Evolutionary conservation across 2,797 vertebrate species (phyloP).

Genomic region (Epinephelus malabaricus): DNA sequence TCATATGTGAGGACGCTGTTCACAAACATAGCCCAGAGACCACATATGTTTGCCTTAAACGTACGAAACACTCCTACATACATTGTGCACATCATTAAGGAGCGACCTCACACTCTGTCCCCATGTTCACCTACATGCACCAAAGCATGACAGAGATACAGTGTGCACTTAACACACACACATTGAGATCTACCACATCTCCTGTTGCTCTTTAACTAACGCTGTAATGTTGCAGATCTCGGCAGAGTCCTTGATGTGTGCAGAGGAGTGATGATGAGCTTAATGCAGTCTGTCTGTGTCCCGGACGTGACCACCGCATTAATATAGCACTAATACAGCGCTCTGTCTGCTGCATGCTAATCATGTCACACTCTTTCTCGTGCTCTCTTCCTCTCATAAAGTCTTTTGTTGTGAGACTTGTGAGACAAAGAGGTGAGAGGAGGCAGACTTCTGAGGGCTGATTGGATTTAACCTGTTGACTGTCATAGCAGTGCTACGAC

Average conservation of each 20-base stretch:
- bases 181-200: slow-evolving; percentile 41
- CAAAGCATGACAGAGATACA: slow-evolving; percentile 14
- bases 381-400: slow-evolving; percentile 27
- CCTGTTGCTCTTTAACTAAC: slow-evolving; percentile 67
- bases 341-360: slow-evolving; percentile 80
- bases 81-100: slow-evolving; percentile 13
- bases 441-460: slow-evolving; percentile 32
- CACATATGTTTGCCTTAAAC: slow-evolving; percentile 54
- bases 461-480: slow-evolving; percentile 45
- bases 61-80: slow-evolving; percentile 45
- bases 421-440: slow-evolving; percentile 36
- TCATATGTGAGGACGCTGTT: slow-evolving; percentile 61
- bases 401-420: slow-evolving; percentile 49
- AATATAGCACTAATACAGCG: slow-evolving; percentile 80
- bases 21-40: slow-evolving; percentile 37
- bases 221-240: slow-evolving; percentile 62
- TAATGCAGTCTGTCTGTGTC: slow-evolving; percentile 81
- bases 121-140: slow-evolving; percentile 4
- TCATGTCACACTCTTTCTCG: slow-evolving; percentile 50
- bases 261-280: slow-evolving; percentile 81
- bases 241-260: slow-evolving; percentile 78
- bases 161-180: not conserved
- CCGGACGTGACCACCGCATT: slow-evolving; percentile 83
- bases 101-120: slow-evolving; percentile 2
- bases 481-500: not conserved